Evolutionary conservation across 2,888 invertebrate species (phyloP), one percentile per base, ranked within the genome.

Genomic region (Lamproptera curius): DNA sequence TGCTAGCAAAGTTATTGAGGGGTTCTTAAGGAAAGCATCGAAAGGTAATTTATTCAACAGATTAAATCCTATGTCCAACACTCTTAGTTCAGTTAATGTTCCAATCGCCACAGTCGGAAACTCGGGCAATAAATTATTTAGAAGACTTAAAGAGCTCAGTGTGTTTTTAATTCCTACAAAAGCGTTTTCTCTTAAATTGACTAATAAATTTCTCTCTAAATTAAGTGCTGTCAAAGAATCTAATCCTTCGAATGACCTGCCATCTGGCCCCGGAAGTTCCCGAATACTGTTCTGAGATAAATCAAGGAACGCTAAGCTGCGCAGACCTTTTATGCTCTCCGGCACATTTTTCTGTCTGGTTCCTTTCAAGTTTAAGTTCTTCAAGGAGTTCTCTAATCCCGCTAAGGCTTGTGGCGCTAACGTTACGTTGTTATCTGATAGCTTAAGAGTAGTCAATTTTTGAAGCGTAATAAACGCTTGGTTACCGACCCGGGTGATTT

Each of bases 31-130:
- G 70, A 97, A 97, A 1, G 96, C 95, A 50, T 94, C 91, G 40
- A 89, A 82, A 8, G 97, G 96, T 58, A 97, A 78, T 62, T 93
- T 92, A 37, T 95, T 95, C 54, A 97, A 83, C 57, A 96, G 89
- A 88, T 97, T 97, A 76, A 97, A 97, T 40, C 97, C 97, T 56
- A 97, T 95, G 73, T 97, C 97, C 57, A 97, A 84, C 8, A 97
- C 97, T 74, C 96, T 90, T 46, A 97, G 86, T 75, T 96, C 96
- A 44, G 90, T 91, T 42, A 97, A 85, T 16, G 91, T 90, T 56
- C 91, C 91, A 61, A 97, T 91, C 5, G 97, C 96, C 36, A 90
- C 91, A 1, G 92, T 93, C 1, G 97, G 97, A 73, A 96, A 97
- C 70, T 95, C 95, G 0, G 95, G 92, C 47, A 97, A 88, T 46